Base-by-base conservation (phyloP, 2,797 vertebrate genomes). In the Lagorchestes hirsutus region DNA sequence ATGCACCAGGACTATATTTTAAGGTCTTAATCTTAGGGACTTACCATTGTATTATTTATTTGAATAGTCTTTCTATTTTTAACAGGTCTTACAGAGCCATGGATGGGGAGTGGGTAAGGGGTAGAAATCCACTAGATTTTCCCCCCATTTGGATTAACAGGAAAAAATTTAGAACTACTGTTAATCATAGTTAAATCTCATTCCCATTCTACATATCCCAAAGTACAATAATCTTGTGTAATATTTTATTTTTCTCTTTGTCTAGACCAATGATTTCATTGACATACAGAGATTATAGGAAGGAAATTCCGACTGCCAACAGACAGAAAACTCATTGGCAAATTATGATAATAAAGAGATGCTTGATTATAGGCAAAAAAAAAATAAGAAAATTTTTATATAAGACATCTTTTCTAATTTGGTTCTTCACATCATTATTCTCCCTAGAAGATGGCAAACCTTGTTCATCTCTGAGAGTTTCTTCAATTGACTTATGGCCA, bases 151-250 rank as follows among this genome's bases (percentile, higher is more conserved):
- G n/a, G 56, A 28, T 91, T 95, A 91, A 91, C 29, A 91, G 55
- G 56, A 94, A 3, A 12, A 6, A 0, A 55, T 34, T 40, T 82
- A 59, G 0, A 50, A 74, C 29, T 29, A 4, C 29, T 94, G 46
- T 90, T 82, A 91, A 82, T 62, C 97, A 92, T 57, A 93, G 34
- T 96, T 95, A 93, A 90, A 50, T 54, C 27, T 16, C 55, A 95
- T 96, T 98, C 93, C 93, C 31, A 90, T 58, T 92, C 96, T 97
- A 97, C 95, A 97, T 55, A 46, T 96, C 96, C 91, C 92, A 94
- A 59, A 55, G 0, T 94, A 34, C 91, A 90, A 59, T 54, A 16
- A 31, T 94, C 34, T 93, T 95, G 54, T 59, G 62, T 95, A 97
- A 94, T 93, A 40, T 22, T 94, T 91, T 91, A 93, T 92, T 58